phyloP scores from a whole-genome alignment of 2,113 vertebrate species.

The Suncus etruscus region DNA sequence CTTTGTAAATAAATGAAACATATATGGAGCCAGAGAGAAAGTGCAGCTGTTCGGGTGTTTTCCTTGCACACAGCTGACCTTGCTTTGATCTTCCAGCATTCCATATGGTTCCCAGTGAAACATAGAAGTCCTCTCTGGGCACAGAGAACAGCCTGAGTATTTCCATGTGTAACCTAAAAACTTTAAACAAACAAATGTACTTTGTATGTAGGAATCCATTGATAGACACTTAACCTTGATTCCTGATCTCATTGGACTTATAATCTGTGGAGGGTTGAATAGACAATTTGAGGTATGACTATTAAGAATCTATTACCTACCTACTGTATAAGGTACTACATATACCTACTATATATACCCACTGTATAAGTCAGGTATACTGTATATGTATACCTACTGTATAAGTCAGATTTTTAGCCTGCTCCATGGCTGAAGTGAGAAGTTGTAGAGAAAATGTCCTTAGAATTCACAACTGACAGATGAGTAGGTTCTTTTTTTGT shows the following conservation, averaged over 20 bases:
- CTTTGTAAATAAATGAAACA: conserved; percentile 39
- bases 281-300: neutral
- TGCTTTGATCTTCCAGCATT: no score
- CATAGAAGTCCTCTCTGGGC: no score
- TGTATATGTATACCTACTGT: no score
- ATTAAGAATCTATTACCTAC: neutral
- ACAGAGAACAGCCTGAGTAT: no score
- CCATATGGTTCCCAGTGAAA: no score
- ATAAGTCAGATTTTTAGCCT: neutral
- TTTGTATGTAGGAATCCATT: neutral
- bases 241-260: neutral
- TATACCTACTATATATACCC: no score
- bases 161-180: no score
- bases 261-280: neutral
- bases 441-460: conserved; percentile 23
- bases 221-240: neutral
- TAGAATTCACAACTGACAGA: neutral
- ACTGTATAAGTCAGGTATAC: no score
- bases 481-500: neutral
- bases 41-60: no score
- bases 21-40: no score
- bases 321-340: no score
- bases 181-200: neutral
- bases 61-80: no score
- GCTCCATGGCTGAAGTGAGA: neutral